phyloP scores from a whole-genome alignment of 1,140 invertebrate species.

The Elysia chlorotica region DNA sequence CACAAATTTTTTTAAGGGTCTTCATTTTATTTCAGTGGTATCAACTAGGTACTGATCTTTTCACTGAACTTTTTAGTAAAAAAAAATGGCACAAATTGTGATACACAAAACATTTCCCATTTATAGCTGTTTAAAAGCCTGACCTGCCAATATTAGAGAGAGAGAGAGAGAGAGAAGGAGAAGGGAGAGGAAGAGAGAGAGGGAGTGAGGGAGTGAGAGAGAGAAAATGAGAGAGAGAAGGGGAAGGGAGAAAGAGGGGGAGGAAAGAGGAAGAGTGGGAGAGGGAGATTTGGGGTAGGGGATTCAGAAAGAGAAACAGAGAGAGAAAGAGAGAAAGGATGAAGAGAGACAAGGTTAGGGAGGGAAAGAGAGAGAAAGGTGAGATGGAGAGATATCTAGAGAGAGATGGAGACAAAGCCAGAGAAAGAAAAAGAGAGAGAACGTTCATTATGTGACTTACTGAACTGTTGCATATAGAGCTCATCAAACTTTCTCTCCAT shows the following conservation, averaged over 20 bases:
- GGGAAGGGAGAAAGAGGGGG: neutral
- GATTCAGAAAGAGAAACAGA: neutral
- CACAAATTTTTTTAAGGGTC: no score
- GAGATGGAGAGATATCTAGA: neutral
- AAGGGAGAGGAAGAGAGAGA: no score
- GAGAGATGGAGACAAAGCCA: neutral
- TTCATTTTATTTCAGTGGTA: no score
- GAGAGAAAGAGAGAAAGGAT: neutral
- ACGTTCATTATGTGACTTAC: constrained; percentile 32
- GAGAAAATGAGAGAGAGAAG: neutral
- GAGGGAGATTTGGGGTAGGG: neutral
- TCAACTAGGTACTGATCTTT: no score
- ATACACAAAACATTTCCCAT: no score
- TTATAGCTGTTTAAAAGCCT: no score
- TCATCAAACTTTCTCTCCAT: constrained; percentile 58
- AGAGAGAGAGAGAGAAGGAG: no score
- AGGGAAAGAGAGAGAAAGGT: neutral
- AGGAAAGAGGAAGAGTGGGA: neutral
- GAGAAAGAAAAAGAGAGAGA: neutral
- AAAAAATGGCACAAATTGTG: no score
- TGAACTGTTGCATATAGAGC: constrained; percentile 48
- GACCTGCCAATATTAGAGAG: no score
- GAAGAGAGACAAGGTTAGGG: neutral
- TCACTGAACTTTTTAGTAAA: no score
- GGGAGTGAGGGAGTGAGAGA: no score